Evolutionary conservation across 2,113 vertebrate species (phyloP), one percentile per base, ranked within the genome.

Genomic region (Sander vitreus): DNA sequence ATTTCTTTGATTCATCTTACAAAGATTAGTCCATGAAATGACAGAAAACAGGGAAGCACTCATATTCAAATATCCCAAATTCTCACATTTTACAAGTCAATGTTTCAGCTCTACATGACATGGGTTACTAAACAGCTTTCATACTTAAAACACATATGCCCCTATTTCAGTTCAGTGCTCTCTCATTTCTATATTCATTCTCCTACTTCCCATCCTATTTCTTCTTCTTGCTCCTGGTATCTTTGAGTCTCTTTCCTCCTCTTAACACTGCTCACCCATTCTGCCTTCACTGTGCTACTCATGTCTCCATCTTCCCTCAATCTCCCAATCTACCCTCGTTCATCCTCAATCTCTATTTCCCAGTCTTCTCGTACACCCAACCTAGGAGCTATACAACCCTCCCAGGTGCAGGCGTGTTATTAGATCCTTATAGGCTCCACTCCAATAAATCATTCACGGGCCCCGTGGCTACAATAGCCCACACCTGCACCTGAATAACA

Each of bases 391-490:
- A 73, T 68, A 39, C 74, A 72, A 57, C 25, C 71, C 86, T 90
- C 60, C 70, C 57, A 81, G 81, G 76, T 78, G 39, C 47, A 62
- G 39, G 45, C 30, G 66, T 80, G 83, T 89, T 89, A 89, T 89
- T 81, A 89, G 73, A 86, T 16, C 43, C 70, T 76, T 48, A 66
- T 25, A 66, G 64, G 48, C 50, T 33, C 50, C 18, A 16, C 9
- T 71, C 81, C 36, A 66, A 89, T 88, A 72, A 92, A 92, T 89
- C 87, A 74, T 81, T 86, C 74, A 89, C 76, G 1, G 70, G 23
- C 63, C 85, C 62, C 3, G 0, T n/a, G 63, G 83, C 85, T 48
- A 21, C 83, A 19, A 21, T 2, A 19, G 63, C 21, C 50, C 62
- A 76, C 68, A 53, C 1, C 48, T 78, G 19, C 62, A 86, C 76